A percentile compares a stretch with the other conserved stretches of the same genome.
These are phyloP conservation scores for Solenopsis fugax DNA, from an alignment of 1,140 invertebrate species.

Conservation along the genomic window DNA sequence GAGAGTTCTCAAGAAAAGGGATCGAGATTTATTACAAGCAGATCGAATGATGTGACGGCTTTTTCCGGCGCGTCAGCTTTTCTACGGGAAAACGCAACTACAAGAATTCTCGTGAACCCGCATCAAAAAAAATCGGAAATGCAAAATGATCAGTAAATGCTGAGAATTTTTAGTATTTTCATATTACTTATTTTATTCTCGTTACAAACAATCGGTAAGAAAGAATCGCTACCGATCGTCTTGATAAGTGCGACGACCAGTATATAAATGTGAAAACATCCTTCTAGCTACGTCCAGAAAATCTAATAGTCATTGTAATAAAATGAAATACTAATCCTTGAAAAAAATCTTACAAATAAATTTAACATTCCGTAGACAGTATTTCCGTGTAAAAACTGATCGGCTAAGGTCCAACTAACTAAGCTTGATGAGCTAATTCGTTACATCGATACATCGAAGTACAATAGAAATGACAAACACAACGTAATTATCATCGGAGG, in stretches of 20 bases:
- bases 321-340: background rate
- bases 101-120: conserved; percentile 23
- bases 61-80: background rate
- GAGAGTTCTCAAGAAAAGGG: background rate
- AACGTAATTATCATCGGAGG: background rate
- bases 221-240: background rate
- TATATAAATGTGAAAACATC: background rate
- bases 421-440: background rate
- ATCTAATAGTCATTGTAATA: background rate
- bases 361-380: conserved; percentile 27
- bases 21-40: background rate
- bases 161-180: background rate
- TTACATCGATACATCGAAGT: background rate
- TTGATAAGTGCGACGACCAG: background rate
- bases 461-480: background rate
- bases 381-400: background rate
- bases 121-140: conserved; percentile 15
- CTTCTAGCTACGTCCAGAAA: background rate
- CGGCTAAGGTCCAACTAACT: background rate
- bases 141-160: conserved; percentile 10
- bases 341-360: conserved; percentile 9
- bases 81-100: conserved; percentile 1
- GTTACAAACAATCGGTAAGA: background rate
- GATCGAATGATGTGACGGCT: background rate
- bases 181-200: conserved; percentile 6